A percentile compares a stretch with the other conserved stretches of the same genome.
phyloP scores from a whole-genome alignment of 2,888 invertebrate genomes.

The Pimpla rufipes region DNA sequence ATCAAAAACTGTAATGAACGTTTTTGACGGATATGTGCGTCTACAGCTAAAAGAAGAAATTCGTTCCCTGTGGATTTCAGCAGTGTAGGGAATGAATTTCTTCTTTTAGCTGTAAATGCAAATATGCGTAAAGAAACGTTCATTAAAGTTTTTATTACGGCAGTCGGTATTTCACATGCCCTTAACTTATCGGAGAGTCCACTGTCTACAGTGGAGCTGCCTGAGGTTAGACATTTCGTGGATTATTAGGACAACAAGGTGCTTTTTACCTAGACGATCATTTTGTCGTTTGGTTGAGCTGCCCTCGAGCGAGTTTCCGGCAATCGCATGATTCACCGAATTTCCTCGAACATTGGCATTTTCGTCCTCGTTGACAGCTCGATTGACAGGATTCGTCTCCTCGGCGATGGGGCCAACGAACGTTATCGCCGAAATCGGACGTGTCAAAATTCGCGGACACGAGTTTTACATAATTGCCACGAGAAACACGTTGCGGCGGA shows the following conservation, averaged over 20 bases:
- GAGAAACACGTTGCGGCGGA: background rate
- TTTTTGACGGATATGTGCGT: no score
- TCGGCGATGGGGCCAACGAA: constrained; percentile 12
- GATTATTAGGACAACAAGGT: constrained; percentile 24
- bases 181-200: no score
- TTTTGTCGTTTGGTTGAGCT: constrained; percentile 56
- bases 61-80: no score
- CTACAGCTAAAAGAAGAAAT: no score
- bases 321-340: constrained; percentile 43
- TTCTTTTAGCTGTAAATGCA: no score
- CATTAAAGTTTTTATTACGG: no score
- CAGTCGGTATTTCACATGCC: no score
- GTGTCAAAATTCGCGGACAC: background rate
- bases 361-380: constrained; percentile 60
- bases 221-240: constrained; percentile 46
- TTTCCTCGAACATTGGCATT: constrained; percentile 36
- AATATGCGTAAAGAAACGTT: no score
- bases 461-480: background rate
- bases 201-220: background rate
- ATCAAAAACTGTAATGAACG: no score
- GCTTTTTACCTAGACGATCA: constrained; percentile 59
- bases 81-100: no score
- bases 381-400: constrained; percentile 58
- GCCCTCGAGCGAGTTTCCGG: background rate
- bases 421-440: background rate